Conservation (phyloP, 64 coral and sea anemone genomes). For the Stichodactyla helianthus region DNA sequence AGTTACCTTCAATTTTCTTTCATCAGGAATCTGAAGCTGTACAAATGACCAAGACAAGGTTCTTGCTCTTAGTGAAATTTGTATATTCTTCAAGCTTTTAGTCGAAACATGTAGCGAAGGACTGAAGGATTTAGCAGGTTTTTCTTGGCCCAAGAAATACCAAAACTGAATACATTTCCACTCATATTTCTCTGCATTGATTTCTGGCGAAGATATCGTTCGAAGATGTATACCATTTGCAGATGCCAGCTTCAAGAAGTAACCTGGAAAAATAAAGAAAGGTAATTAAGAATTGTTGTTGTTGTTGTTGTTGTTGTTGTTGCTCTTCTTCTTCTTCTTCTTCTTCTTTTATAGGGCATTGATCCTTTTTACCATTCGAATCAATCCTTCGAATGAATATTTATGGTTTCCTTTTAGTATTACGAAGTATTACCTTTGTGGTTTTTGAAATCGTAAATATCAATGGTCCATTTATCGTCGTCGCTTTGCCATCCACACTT, state of each 20-base stretch:
- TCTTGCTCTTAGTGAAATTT: background rate
- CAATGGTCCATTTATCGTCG: background rate
- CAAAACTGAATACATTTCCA: slow-evolving; percentile 45
- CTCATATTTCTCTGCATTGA: slow-evolving; percentile 6
- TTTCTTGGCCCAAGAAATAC: background rate
- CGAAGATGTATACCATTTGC: background rate
- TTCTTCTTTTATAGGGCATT: too few species aligned
- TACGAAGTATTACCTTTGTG: background rate
- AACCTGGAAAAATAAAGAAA: background rate
- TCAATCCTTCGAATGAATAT: too few species aligned
- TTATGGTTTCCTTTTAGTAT: background rate
- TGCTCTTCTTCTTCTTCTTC: too few species aligned
- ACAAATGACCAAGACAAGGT: background rate
- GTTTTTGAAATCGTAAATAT: background rate
- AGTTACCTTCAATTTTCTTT: background rate
- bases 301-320: too few species aligned
- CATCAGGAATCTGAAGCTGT: background rate
- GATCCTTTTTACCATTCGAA: too few species aligned
- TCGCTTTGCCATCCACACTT: background rate
- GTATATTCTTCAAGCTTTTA: background rate
- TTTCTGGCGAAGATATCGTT: background rate
- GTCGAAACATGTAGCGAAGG: background rate
- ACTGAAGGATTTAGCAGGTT: background rate
- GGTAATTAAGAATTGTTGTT: too few species aligned
- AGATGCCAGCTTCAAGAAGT: background rate